Base-by-base conservation (phyloP, 1,140 invertebrate species). In the Panulirus ornatus region DNA sequence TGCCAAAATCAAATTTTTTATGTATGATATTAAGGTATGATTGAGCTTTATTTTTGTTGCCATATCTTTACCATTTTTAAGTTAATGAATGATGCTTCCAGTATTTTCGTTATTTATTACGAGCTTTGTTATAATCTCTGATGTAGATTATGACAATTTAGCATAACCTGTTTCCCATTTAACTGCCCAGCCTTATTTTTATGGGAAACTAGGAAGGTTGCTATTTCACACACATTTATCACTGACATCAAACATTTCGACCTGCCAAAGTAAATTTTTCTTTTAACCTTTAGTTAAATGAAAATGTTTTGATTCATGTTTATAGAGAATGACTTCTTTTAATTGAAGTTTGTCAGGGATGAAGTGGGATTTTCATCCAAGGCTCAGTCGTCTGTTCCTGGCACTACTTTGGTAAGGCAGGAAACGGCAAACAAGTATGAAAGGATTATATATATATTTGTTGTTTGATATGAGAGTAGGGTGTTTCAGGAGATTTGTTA, bases 1-100 rank as follows among this genome's bases (percentile, higher is more conserved):
- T 89, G 88, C 88, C 88, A 89, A 89, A 88, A 89, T 89, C 88
- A 89, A 89, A 89, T 73, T 89, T 84, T 82, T 83, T 89, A 75
- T 89, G 84, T 86, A 86, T 71, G 84, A 79, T 75, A 75, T 75
- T 83, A 89, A 73, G 78, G 88, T 89, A 76, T 89, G 79, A 89
- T 83, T 89, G 79, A 83, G 81, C 79, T 83, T 89, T 89, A 83
- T 83, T 89, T 89, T 89, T 89, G 88, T 89, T 89, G 88, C 88
- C 88, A 89, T 89, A 89, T 89, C 63, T 89, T 83, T 82, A 71
- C n/a, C n/a, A n/a, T n/a, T 58, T 63, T 71, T 82, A 71, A 71
- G 81, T 82, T 89, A 30, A 78, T 87, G 84, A 63, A 54, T 81
- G 42, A 40, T 42, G n/a, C 86, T 88, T 81, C 63, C 76, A 81